Evolutionary conservation across 2,113 vertebrate genomes (phyloP), one percentile per base, ranked within the genome.

Genomic region (Chionomys nivalis): DNA sequence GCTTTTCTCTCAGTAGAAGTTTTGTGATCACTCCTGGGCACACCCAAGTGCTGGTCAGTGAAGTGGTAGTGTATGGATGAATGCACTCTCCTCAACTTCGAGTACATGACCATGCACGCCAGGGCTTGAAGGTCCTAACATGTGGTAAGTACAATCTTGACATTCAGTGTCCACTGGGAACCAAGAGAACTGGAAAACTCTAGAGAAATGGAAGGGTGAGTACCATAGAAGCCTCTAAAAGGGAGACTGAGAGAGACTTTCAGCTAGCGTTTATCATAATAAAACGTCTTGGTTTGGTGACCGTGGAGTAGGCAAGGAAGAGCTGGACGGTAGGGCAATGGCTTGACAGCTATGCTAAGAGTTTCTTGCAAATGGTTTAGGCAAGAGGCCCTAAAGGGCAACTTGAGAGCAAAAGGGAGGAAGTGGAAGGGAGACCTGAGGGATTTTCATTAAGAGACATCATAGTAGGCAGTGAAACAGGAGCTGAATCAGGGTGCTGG

Each of bases 101-200:
- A 94, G 89, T 78, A 76, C 23, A 24, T 63, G 33, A 11, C 28
- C 11, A 1, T 47, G 77, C 31, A 12, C 33, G 31, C 16, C 28
- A 55, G 16, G 44, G 23, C 87, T 49, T 33, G 1, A 26, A 4
- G 6, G 0, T 58, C 14, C 77, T 44, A 11, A 61, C 36, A 3
- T 24, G 5, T 9, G 47, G 95, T 97, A 81, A 97, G 93, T 96
- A 1, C 44, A 81, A 2, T 28, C 39, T 28, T 47, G n/a, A 11
- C 12, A 26, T 65, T 7, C 42, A 49, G 82, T 28, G 12, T 49
- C 33, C 26, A 42, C 8, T 0, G 4, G n/a, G 47, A 55, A 12
- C 13, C 55, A 75, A 42, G 52, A 70, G 5, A 81, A 36, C 14
- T 31, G 19, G 61, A 82, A 75, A 52, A 36, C 87, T 28, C 58